Conservation (phyloP, 2,888 invertebrate species). For the Andrena chrysosceles region DNA sequence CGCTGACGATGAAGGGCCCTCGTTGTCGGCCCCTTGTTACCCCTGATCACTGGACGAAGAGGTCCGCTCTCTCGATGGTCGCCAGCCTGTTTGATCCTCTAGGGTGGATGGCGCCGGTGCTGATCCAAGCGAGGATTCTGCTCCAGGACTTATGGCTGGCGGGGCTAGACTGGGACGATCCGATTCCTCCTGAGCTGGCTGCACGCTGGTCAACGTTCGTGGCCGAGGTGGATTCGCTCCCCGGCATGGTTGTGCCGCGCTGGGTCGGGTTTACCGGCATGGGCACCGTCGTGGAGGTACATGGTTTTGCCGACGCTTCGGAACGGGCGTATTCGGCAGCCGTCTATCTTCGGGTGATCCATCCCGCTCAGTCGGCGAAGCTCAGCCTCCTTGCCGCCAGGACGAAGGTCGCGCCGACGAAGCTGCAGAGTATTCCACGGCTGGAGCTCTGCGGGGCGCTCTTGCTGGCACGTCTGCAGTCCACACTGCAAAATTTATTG, state of each 20-base stretch:
- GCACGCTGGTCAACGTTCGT: neutral
- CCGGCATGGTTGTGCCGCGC: neutral
- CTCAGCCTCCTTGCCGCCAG: neutral
- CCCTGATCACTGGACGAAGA: neutral
- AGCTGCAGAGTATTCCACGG: neutral
- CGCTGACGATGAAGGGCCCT: neutral
- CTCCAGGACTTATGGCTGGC: neutral
- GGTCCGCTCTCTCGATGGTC: neutral
- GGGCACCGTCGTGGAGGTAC: neutral
- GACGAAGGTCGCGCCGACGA: conserved; percentile 11
- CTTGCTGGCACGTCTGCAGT: neutral
- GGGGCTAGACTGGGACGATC: neutral
- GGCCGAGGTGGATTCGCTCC: neutral
- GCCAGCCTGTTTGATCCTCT: neutral
- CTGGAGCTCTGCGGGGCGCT: conserved; percentile 18
- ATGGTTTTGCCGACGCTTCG: neutral
- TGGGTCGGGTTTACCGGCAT: neutral
- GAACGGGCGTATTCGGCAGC: neutral
- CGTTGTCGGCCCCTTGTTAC: neutral
- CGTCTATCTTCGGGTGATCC: neutral
- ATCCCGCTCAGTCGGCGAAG: too few relatives aligned
- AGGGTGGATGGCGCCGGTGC: neutral
- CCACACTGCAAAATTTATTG: neutral
- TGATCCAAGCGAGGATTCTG: neutral
- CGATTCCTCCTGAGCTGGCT: neutral